Conservation (phyloP, 2,797 vertebrate genomes). For the Pseudochirops cupreus region DNA sequence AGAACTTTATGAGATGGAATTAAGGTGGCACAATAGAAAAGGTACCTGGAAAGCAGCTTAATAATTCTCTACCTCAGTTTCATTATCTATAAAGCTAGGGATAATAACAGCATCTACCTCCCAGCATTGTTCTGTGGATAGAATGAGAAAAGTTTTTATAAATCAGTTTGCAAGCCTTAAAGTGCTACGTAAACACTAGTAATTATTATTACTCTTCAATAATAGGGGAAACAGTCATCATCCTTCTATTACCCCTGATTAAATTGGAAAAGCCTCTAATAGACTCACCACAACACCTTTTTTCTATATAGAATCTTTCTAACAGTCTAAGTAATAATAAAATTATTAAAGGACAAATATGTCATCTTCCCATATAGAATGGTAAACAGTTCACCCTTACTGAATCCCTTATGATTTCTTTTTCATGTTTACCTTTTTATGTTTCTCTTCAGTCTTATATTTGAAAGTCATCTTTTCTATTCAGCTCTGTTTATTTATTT, state of each 20-base stretch:
- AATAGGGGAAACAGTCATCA: background rate
- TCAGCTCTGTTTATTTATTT: too few relatives aligned
- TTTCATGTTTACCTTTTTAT: background rate
- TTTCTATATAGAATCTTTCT: background rate
- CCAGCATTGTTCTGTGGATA: background rate
- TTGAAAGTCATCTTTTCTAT: too few relatives aligned
- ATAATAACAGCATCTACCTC: background rate
- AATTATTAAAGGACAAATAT: background rate
- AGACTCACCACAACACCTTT: background rate
- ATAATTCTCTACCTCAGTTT: background rate
- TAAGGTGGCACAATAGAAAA: background rate
- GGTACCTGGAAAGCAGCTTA: background rate
- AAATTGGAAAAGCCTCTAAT: background rate
- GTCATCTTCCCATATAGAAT: background rate
- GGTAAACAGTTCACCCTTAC: background rate
- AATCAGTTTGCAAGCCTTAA: background rate
- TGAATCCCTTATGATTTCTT: background rate
- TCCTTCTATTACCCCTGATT: background rate
- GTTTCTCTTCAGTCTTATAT: background rate
- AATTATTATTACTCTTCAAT: background rate
- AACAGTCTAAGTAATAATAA: background rate
- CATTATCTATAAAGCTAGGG: background rate
- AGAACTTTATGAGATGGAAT: background rate
- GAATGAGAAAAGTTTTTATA: background rate
- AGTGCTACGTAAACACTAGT: background rate